Base-by-base conservation (phyloP, 2,113 vertebrate species). In the Salvator merianae region DNA sequence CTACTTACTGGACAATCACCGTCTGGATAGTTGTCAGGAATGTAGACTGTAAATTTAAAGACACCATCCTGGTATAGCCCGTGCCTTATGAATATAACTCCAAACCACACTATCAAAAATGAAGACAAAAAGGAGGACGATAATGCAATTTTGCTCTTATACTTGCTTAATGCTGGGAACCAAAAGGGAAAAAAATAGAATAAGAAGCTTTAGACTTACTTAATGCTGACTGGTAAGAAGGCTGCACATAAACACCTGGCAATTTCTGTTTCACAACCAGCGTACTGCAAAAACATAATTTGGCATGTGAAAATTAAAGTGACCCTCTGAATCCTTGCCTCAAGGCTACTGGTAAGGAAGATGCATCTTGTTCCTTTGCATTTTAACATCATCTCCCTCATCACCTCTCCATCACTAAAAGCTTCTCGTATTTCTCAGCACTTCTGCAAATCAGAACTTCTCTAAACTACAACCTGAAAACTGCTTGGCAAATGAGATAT, bases 21-120 rank as follows among this genome's bases (percentile, higher is more conserved):
- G 88, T 99, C 99, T 0, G 99, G 99, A 91, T 99, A 99, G 95
- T 99, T 99, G 92, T 99, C 99, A 87, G 99, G 99, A 93, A 99
- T 99, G 94, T 99, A 99, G 84, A 99, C 98, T 0, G 98, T 99
- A 94, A 99, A 99, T 93, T 99, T 99, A 94, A 99, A 99, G 50
- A 99, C 99, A 0, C 98, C 98, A 59, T 99, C 99, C 92, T 99
- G 98, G 94, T 99, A 99, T 40, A 99, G 96, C 82, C 99, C 98
- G 53, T 99, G 97, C 84, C 99, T 96, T 92, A 99, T 99, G 94
- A 99, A 99, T 93, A 99, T 99, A 71, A 99, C 99, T n/a, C 99
- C 99, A 94, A 99, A 99, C 99, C 99, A 99, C 98, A 99, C 99
- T 99, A 93, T 32, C 93, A 87, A 77, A n/a, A 24, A 40, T 1